phyloP scores from a whole-genome alignment of 2,113 vertebrate species.

The Indri indri region DNA sequence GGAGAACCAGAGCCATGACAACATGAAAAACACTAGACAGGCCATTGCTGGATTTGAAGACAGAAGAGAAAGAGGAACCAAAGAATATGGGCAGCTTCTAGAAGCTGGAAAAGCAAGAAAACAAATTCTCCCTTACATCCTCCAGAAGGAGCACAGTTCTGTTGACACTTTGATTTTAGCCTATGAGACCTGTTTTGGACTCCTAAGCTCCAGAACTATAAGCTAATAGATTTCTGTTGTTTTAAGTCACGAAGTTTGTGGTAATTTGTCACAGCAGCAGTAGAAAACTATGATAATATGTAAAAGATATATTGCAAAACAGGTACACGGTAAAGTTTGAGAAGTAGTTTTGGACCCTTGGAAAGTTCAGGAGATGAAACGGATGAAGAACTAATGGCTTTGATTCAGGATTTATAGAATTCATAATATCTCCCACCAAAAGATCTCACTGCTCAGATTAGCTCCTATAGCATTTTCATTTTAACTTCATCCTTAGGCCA shows the following conservation, averaged over 20 bases:
- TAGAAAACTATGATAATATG: not conserved
- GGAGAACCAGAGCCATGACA: not conserved
- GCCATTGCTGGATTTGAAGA: not conserved
- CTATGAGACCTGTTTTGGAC: not conserved
- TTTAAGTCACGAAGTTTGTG: not conserved
- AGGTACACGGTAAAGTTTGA: not conserved
- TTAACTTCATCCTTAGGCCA: not conserved
- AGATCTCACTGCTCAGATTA: not conserved
- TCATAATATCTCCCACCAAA: not conserved
- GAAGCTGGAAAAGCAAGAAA: not conserved
- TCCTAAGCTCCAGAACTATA: not conserved
- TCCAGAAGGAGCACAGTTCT: not conserved
- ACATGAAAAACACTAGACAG: accelerated
- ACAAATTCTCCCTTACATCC: not conserved
- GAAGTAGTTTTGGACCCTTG: not conserved
- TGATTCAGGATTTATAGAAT: not conserved
- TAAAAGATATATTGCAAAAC: not conserved
- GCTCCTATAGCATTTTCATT: not conserved
- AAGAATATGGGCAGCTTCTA: not conserved
- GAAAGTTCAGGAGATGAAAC: not conserved
- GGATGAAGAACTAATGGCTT: not conserved
- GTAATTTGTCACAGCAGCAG: not conserved
- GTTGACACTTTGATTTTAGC: not conserved
- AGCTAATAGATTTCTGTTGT: not conserved
- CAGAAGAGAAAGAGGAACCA: not conserved